Base-by-base conservation (phyloP, 2,888 invertebrate genomes). In the Mechanitis messenoides region DNA sequence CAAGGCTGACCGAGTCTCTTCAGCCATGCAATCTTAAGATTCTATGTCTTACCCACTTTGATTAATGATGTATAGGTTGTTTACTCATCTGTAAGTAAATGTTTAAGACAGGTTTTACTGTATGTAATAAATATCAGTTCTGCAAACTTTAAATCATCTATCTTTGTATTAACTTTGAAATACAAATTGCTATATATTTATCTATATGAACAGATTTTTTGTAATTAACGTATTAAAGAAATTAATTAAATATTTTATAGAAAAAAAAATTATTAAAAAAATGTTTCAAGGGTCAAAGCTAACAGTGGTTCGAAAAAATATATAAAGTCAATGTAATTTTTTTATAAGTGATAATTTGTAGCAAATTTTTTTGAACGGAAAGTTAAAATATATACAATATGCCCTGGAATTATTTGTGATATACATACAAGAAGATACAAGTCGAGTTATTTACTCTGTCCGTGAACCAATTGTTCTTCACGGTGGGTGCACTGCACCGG, bases 391-490 rank as follows among this genome's bases (percentile, higher is more conserved):
- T 20, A 20, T 20, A 20, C 20, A 20, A 20, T 20, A 20, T 20
- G 20, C 20, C 20, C 20, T 20, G 20, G 20, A 20, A 45, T 38
- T 55, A 60, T 56, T 42, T 38, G 33, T 47, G 20, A 20, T 20
- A 20, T 57, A 42, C 42, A 45, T 58, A 6, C 33, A 58, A 45
- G 35, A 38, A 60, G 42, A 58, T 54, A 55, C n/a, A 61, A 46
- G 35, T 46, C 33, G 3, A 35, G 50, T 55, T 55, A 59, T 69
- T 67, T 47, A 60, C 7, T 64, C 69, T 75, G 83, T 77, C 87
- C 87, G 74, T 87, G 87, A 86, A 84, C 86, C 72, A 80, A 80
- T 82, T 82, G 81, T 80, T 79, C 78, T 87, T 85, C 85, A 85
- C 81, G 87, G 80, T 82, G 68, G 59, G 64, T 79, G 78, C 66